Evolutionary conservation across 2,797 vertebrate genomes (phyloP), one percentile per base, ranked within the genome.

Genomic region (Malurus splendens): DNA sequence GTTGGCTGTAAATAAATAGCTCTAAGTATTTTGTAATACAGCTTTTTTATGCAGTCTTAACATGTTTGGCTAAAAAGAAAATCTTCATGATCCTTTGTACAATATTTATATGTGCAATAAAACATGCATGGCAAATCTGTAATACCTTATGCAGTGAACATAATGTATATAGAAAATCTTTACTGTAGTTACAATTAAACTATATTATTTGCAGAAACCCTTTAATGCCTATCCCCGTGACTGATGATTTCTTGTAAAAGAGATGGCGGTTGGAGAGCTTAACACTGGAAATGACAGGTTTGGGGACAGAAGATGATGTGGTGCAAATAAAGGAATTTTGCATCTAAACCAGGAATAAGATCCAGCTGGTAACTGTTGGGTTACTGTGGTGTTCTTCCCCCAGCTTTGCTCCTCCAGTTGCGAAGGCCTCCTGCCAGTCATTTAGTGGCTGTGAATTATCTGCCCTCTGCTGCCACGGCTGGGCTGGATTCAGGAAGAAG

Each of bases 121-220:
- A 95, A 91, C 70, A 74, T 89, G 95, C 89, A 87, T 96, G 96
- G 82, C 89, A 30, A 57, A 80, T 68, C 87, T 82, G 18, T 67
- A 82, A 92, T 87, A 93, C 95, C 96, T 86, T 93, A 93, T 91
- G 76, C 96, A 96, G 95, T 96, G 97, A 96, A 97, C 94, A 96
- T 96, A 97, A 91, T 98, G 97, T 98, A 97, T 39, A 97, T 96
- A 97, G 79, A n/a, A 75, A 95, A 94, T 94, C 81, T 74, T 85
- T 88, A 68, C 93, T 93, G 93, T 96, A 96, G 96, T 92, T 97
- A 96, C 64, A 80, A 96, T 96, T 98, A 98, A 99, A 98, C 90
- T 86, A 67, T 93, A 94, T 96, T 95, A 94, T 97, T 95, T 97
- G 67, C 96, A 96, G 85, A 95, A 96, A 96, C 67, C 54, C 57